Conservation (phyloP, 2,797 vertebrate species). For the Danio kyathit region DNA sequence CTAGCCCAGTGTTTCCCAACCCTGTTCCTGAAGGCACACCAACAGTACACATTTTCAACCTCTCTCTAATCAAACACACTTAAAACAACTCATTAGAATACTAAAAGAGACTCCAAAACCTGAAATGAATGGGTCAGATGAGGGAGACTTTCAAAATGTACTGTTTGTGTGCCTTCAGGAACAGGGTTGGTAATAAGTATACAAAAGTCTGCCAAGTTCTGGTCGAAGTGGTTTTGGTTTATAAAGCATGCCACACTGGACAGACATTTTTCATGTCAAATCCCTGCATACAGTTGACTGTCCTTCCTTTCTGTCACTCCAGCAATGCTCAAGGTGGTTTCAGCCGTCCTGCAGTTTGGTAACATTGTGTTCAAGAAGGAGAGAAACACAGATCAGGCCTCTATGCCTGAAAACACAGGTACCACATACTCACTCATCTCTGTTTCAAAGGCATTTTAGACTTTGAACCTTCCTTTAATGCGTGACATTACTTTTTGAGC, state of each 20-base stretch:
- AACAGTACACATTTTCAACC: too few relatives aligned
- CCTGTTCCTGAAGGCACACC: too few relatives aligned
- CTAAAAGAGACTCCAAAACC: too few relatives aligned
- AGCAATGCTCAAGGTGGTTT: conserved; percentile 98
- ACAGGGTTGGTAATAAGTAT: not conserved
- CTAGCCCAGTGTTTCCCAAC: not conserved
- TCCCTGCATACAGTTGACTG: not conserved
- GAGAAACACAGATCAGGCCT: conserved; percentile 96
- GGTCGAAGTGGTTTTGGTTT: not conserved
- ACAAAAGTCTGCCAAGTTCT: not conserved
- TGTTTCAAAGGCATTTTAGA: not conserved
- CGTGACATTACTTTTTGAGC: too few relatives aligned
- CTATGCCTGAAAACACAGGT: conserved; percentile 99
- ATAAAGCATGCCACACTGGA: not conserved
- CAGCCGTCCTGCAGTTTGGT: conserved; percentile 97
- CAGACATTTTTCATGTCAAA: not conserved
- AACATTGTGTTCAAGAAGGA: conserved; percentile 98
- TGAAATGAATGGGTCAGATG: too few relatives aligned
- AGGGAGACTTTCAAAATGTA: too few relatives aligned
- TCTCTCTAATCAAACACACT: too few relatives aligned
- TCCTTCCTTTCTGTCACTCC: conserved; percentile 52
- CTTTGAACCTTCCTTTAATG: too few relatives aligned
- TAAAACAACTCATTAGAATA: too few relatives aligned
- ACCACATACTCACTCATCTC: conserved; percentile 7
- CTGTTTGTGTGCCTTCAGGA: too few relatives aligned